Conservation (phyloP, 1,140 invertebrate genomes). For the Vanessa tameamea region DNA sequence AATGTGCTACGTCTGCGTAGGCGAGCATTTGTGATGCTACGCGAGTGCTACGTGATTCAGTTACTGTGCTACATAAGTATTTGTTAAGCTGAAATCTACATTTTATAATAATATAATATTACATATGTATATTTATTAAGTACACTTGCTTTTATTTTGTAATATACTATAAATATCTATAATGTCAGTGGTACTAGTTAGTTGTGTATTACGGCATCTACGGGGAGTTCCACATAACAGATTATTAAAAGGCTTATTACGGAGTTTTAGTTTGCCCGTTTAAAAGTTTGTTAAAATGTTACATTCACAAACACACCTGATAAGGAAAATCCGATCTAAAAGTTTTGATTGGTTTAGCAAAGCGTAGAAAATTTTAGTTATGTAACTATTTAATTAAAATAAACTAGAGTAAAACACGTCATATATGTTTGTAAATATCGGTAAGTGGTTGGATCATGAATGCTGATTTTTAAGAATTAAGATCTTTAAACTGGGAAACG, state of each 20-base stretch:
- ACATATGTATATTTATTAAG: background rate
- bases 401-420: too few relatives aligned
- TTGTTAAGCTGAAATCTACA: background rate
- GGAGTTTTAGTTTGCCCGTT: background rate
- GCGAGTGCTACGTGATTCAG: constrained; percentile 12
- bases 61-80: constrained; percentile 5
- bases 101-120: background rate
- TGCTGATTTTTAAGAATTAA: too few relatives aligned
- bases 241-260: background rate
- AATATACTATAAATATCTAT: background rate
- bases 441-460: too few relatives aligned
- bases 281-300: background rate
- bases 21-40: constrained; percentile 8
- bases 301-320: background rate
- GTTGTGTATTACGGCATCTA: background rate
- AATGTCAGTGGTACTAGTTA: background rate
- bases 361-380: background rate
- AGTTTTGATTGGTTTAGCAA: constrained; percentile 1
- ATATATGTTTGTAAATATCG: too few relatives aligned
- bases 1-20: constrained; percentile 9
- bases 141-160: background rate
- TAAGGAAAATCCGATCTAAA: background rate
- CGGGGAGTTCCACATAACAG: background rate
- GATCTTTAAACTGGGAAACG: too few relatives aligned
- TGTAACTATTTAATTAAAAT: background rate